Evolutionary conservation across 2,888 invertebrate species (phyloP).

Genomic region (Erebia aethiops): DNA sequence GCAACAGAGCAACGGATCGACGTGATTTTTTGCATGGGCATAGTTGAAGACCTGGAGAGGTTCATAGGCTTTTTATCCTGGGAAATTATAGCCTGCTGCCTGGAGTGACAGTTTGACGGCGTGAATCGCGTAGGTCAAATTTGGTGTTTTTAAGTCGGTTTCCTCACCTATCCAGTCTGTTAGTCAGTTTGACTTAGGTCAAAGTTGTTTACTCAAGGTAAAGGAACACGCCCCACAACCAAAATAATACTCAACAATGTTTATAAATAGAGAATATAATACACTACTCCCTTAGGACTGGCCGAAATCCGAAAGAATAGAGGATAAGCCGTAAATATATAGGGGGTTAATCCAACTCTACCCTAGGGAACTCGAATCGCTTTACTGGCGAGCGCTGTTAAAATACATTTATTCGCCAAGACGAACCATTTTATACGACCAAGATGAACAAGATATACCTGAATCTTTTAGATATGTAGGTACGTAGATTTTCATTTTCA

Average conservation of each 20-base stretch:
- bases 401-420: neutral
- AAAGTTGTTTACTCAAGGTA: no score
- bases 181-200: no score
- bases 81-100: no score
- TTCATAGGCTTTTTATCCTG: no score
- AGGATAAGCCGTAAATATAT: conserved; percentile 6
- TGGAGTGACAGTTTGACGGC: no score
- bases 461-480: neutral
- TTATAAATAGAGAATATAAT: conserved; percentile 7
- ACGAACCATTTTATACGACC: neutral
- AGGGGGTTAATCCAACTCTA: conserved; percentile 3
- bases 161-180: no score
- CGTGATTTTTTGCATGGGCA: no score
- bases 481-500: neutral
- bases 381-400: conserved; percentile 12
- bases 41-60: no score
- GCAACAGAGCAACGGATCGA: no score
- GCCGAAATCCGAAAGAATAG: conserved; percentile 9
- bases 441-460: neutral
- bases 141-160: no score
- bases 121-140: no score
- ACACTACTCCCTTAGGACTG: conserved; percentile 6
- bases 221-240: neutral
- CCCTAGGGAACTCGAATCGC: conserved; percentile 13
- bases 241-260: neutral